These are phyloP conservation scores for Alviniconcha strummeri DNA, from an alignment of 2,888 invertebrate species.

Conservation along the genomic window DNA sequence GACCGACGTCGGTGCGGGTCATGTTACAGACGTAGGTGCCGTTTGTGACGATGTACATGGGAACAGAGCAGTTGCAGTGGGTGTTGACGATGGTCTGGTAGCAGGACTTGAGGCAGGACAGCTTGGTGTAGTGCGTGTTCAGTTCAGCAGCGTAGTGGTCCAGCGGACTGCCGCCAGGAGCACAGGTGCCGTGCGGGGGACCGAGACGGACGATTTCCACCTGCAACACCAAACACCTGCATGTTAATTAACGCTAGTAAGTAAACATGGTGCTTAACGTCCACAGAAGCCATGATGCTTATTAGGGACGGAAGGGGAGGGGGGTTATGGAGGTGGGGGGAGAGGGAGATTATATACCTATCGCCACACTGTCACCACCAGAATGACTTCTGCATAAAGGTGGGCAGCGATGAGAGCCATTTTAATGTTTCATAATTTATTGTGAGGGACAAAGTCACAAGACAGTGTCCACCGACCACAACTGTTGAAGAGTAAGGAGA, in stretches of 20 bases:
- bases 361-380: too few species aligned
- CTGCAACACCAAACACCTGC: constrained; percentile 38
- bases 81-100: constrained; percentile 62
- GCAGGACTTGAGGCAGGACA: constrained; percentile 72
- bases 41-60: constrained; percentile 49
- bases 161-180: constrained; percentile 38
- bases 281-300: too few species aligned
- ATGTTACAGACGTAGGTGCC: constrained; percentile 48
- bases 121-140: constrained; percentile 59
- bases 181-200: constrained; percentile 70
- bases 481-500: too few species aligned
- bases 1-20: constrained; percentile 42
- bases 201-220: constrained; percentile 59
- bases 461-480: too few species aligned
- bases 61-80: constrained; percentile 65
- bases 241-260: not conserved
- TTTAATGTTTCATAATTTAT: too few species aligned
- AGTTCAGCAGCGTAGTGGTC: constrained; percentile 49
- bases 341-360: too few species aligned
- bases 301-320: too few species aligned
- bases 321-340: too few species aligned
- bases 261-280: too few species aligned
- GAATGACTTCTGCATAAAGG: too few species aligned
- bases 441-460: too few species aligned
- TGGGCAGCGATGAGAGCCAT: too few species aligned